Evolutionary conservation across 92 coral and sea anemone genomes (phyloP).

Genomic region (Diadumene lineata): DNA sequence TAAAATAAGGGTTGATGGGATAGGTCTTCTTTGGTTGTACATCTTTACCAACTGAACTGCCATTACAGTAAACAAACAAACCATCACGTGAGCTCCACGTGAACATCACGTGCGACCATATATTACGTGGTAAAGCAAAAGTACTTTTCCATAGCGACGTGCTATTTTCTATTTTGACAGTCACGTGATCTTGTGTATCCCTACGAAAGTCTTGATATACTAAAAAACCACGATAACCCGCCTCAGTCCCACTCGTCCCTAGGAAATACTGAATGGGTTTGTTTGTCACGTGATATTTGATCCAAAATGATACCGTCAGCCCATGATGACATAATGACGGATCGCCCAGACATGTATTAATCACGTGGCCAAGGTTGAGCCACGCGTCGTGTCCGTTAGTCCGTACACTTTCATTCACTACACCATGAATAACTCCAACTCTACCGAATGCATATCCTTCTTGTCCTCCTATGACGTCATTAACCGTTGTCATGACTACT

Average conservation of each 20-base stretch:
- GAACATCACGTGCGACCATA: slow-evolving; percentile 88
- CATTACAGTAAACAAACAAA: slow-evolving; percentile 75
- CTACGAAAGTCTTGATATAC: slow-evolving; percentile 78
- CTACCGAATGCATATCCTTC: slow-evolving; percentile 66
- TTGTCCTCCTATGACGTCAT: slow-evolving; percentile 63
- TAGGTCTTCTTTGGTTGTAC: slow-evolving; percentile 41
- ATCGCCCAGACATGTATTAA: slow-evolving; percentile 85
- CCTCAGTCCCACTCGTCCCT: slow-evolving; percentile 88
- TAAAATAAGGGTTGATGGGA: slow-evolving; percentile 50
- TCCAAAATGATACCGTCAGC: slow-evolving; percentile 86
- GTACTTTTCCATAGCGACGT: slow-evolving; percentile 82
- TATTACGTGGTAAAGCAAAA: slow-evolving; percentile 75
- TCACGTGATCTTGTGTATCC: slow-evolving; percentile 68
- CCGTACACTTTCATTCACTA: slow-evolving; percentile 63
- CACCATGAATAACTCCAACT: slow-evolving; percentile 44
- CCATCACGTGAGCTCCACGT: slow-evolving; percentile 90
- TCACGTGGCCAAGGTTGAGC: slow-evolving; percentile 78
- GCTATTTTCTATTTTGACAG: slow-evolving; percentile 87
- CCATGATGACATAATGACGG: slow-evolving; percentile 83
- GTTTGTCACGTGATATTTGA: slow-evolving; percentile 58
- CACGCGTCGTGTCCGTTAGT: slow-evolving; percentile 87
- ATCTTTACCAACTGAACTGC: slow-evolving; percentile 62
- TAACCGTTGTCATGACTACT: slow-evolving; percentile 40
- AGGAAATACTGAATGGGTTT: slow-evolving; percentile 65
- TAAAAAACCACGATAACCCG: slow-evolving; percentile 77